Base-by-base conservation (phyloP, 2,888 invertebrate species). In the Tinea trinotella region DNA sequence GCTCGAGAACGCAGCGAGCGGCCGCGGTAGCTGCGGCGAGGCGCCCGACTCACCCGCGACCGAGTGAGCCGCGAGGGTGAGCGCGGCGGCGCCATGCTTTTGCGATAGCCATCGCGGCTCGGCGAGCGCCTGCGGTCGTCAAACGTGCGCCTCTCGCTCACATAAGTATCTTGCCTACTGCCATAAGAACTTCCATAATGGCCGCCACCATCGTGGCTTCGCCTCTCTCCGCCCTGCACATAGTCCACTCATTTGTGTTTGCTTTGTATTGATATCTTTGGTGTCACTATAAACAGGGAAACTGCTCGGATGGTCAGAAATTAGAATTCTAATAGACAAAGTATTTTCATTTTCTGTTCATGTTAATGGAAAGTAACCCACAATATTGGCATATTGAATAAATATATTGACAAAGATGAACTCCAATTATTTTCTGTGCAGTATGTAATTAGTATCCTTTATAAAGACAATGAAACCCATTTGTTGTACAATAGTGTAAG, bases 171-270 rank as follows among this genome's bases (percentile, higher is more conserved):
- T 78, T 88, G 89, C 65, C 89, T 87, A 69, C 87, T 71, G 70
- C 81, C 71, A 70, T 85, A 83, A 60, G 84, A 85, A 65, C 83
- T 82, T 68, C 87, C 85, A 73, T 87, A 87, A 74, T 87, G 87
- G 61, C 86, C 81, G 61, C 86, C 81, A 68, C 83, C 85, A 65
- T 87, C 88, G 80, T 87, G 84, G 76, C 86, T 86, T 75, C 86
- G 82, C 84, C 87, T 86, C 76, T 83, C 85, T 67, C 82, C 80
- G 63, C 85, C 86, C 86, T 87, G 86, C 79, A 85, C 80, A 86
- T 67, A 84, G 83, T 68, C 80, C 75, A 65, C 77, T 72, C 73
- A 67, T 68, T 73, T 77, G 73, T 53, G n/a, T 52, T n/a, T 13
- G 7, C 52, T 34, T 15, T 15, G 9, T 10, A 30, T 30, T 52